Evolutionary conservation across 92 coral and sea anemone species (phyloP).

Genomic region (Nematostella vectensis): DNA sequence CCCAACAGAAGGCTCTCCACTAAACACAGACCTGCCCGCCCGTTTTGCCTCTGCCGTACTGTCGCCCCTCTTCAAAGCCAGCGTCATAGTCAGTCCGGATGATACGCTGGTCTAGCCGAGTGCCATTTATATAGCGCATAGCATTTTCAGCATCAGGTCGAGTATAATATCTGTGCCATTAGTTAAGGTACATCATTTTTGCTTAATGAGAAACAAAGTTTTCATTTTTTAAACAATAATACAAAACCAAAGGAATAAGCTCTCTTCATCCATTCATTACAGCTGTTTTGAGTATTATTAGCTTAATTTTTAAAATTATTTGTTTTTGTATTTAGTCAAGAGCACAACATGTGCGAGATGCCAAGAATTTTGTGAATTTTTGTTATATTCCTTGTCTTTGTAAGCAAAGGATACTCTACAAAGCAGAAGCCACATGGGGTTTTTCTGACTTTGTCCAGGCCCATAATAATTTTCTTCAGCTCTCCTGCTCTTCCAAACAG

Average conservation of each 20-base stretch:
- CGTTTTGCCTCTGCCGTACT: conserved; percentile 85
- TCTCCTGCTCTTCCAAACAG: conserved; percentile 92
- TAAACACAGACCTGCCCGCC: conserved; percentile 77
- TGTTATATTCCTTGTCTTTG: too few relatives aligned
- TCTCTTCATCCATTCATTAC: background rate
- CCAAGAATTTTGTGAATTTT: too few relatives aligned
- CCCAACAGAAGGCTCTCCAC: background rate
- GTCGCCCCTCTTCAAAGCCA: conserved; percentile 90
- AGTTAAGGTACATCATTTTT: conserved; percentile 26
- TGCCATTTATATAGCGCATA: conserved; percentile 82
- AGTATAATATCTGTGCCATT: conserved; percentile 46
- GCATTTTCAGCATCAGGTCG: conserved; percentile 87
- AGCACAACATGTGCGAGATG: too few relatives aligned
- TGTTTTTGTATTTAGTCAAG: too few relatives aligned
- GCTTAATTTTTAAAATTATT: too few relatives aligned
- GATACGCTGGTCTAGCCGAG: conserved; percentile 84
- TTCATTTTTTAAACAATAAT: background rate
- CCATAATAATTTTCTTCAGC: conserved; percentile 75
- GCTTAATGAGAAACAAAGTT: background rate
- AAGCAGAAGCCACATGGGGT: conserved; percentile 99
- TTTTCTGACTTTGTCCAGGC: conserved; percentile 73
- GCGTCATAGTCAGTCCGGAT: conserved; percentile 95
- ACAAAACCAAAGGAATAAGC: background rate
- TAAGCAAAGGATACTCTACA: conserved; percentile 84
- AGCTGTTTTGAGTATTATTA: background rate